Conservation (phyloP, 2,888 invertebrate species). For the Erebia aethiops region DNA sequence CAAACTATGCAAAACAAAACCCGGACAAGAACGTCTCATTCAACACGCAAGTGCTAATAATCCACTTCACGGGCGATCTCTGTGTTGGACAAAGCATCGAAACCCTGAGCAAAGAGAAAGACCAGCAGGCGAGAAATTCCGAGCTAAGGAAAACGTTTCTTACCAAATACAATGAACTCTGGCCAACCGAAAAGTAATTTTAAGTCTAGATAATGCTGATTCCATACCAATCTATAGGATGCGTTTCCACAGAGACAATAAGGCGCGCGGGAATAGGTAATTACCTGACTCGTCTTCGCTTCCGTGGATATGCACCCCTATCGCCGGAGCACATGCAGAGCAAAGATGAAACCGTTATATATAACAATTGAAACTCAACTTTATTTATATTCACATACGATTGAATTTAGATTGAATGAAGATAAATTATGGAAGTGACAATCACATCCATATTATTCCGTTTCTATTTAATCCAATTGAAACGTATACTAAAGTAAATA, state of each 20-base stretch:
- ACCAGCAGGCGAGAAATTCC: slow-evolving; percentile 85
- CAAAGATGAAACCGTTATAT: too few species aligned
- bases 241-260: background rate
- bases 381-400: background rate
- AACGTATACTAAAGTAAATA: background rate
- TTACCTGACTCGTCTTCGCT: too few species aligned
- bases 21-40: slow-evolving; percentile 77
- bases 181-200: slow-evolving; percentile 72
- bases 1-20: slow-evolving; percentile 64
- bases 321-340: too few species aligned
- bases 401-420: background rate
- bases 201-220: slow-evolving; percentile 39
- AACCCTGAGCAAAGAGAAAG: slow-evolving; percentile 84
- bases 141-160: slow-evolving; percentile 83
- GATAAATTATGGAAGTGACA: too few species aligned
- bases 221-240: background rate
- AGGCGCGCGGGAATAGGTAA: too few species aligned
- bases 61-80: slow-evolving; percentile 84
- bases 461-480: background rate
- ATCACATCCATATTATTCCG: too few species aligned
- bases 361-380: background rate
- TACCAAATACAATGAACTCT: slow-evolving; percentile 75
- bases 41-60: slow-evolving; percentile 83
- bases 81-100: slow-evolving; percentile 82
- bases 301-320: too few species aligned